Base-by-base conservation (phyloP, 37 sponge, comb jelly and placozoan species). In the Haliclona indistincta region DNA sequence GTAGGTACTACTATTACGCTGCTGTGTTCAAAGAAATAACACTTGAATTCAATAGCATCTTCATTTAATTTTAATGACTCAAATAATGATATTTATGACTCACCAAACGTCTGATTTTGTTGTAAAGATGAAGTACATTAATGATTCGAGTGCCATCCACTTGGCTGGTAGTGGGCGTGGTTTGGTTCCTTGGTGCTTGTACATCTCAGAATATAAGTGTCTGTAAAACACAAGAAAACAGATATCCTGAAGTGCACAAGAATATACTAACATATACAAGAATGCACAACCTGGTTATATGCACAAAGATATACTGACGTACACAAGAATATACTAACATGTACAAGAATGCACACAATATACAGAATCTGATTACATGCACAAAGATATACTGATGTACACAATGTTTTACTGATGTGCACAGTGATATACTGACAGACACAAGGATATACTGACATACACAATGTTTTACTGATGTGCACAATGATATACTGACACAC, bases 121-220 rank as follows among this genome's bases (percentile, higher is more conserved):
- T 0, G 86, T 90, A 61, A 90, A 90, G 29, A 85, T 63, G 43
- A 84, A 90, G 60, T 90, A 83, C 68, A 90, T 90, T 26, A 90
- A 62, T 32, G 86, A 85, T 54, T 90, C 91, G 68, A 90, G 64
- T 22, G 91, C 86, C 91, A 90, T 90, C 91, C 91, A 90, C 56
- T 90, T 90, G 61, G 91, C 91, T 43, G 91, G 91, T 23, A 90
- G 91, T 60, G 91, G 91, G 64, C 91, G 91, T 53, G 91, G 86
- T 73, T 90, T 90, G 47, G 63, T 76, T 0, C 73, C 69, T 33
- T 80, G 75, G 38, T 74, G 77, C 39, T 85, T 75, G 82, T 90
- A 90, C 81, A 90, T 90, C 19, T 80, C 86, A 7, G 91, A 90
- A 49, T 90, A 90, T 22, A 90, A 52, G 43, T 90, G 91, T 72